Evolutionary conservation across 2,113 vertebrate genomes (phyloP), one percentile per base, ranked within the genome.

Genomic region (Microcebus murinus): DNA sequence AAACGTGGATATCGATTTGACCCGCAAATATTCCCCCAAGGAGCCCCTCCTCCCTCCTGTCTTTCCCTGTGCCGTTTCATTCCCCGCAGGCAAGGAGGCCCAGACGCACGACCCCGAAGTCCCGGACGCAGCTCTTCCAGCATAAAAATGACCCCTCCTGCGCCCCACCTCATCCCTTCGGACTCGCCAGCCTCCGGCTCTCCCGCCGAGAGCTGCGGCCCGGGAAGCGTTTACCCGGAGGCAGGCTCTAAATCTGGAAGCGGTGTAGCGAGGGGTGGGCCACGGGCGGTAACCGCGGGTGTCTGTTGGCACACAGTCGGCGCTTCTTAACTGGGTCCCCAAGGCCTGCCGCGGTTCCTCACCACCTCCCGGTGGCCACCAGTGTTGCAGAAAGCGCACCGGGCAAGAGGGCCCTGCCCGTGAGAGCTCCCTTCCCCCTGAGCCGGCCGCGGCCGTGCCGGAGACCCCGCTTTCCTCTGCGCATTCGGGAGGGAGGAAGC

Each of bases 391-490:
- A 59, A 42, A 34, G 15, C 0, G 0, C 50, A 8, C 20, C 23
- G 1, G 1, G 39, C 8, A 50, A 25, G 42, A 8, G 23, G 11
- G 36, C 48, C 17, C 39, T 29, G 61, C 81, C 21, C 29, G 1
- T n/a, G 36, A 3, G 10, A 25, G 12, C 27, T 76, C 12, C 18
- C 25, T 29, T 71, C 71, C 36, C 8, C 25, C 12, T 4, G 42
- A 1, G 2, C n/a, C 8, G 13, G 25, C 0, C 0, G 31, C 61
- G 6, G n/a, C 27, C 1, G 39, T 1, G 14, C 39, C 0, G 3
- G 61, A n/a, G 13, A 36, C 4, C 6, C 45, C 52, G 34, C 39
- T 88, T 71, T 25, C 7, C 39, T 52, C 29, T 15, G 59, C 12
- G 23, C 18, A 9, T 27, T 48, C 39, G 13, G 13, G 34, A 77